A percentile compares a stretch with the other conserved stretches of the same genome.
phyloP scores from a whole-genome alignment of 2,888 invertebrate genomes.

The Luffia ferchaultella region DNA sequence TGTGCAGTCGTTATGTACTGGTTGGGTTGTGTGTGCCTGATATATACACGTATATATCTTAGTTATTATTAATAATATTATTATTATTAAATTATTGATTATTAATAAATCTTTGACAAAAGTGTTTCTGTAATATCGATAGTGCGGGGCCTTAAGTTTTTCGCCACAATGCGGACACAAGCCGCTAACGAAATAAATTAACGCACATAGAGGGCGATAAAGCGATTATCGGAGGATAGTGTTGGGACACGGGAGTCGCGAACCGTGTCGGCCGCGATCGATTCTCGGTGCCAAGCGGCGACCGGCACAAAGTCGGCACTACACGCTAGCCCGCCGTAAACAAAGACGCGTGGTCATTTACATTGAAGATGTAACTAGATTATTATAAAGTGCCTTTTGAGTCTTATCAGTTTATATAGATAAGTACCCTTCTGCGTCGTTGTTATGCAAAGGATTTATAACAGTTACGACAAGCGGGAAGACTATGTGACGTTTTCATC shows the following conservation, averaged over 20 bases:
- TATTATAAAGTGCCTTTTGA: conserved; percentile 3
- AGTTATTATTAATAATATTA: too few relatives aligned
- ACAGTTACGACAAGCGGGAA: too few relatives aligned
- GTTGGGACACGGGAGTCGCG: conserved; percentile 9
- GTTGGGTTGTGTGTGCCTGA: too few relatives aligned
- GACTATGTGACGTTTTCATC: too few relatives aligned
- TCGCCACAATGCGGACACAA: too few relatives aligned
- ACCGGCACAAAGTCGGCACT: conserved; percentile 17
- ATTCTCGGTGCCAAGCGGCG: conserved; percentile 30
- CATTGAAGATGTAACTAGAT: conserved; percentile 13
- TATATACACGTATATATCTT: too few relatives aligned
- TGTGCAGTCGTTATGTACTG: too few relatives aligned
- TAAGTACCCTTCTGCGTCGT: conserved; percentile 12
- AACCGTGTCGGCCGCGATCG: conserved; percentile 21
- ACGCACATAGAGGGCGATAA: not conserved
- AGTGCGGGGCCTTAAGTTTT: too few relatives aligned
- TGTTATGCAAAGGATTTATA: conserved; percentile 13
- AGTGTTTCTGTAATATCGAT: too few relatives aligned
- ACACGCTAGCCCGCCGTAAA: conserved; percentile 16
- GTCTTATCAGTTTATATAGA: not conserved
- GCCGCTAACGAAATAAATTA: not conserved
- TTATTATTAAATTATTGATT: too few relatives aligned
- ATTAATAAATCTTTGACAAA: too few relatives aligned
- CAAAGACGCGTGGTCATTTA: conserved; percentile 13
- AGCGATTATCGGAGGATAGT: not conserved